Evolutionary conservation across 1,140 invertebrate species (phyloP).

Genomic region (Coelopa frigida): DNA sequence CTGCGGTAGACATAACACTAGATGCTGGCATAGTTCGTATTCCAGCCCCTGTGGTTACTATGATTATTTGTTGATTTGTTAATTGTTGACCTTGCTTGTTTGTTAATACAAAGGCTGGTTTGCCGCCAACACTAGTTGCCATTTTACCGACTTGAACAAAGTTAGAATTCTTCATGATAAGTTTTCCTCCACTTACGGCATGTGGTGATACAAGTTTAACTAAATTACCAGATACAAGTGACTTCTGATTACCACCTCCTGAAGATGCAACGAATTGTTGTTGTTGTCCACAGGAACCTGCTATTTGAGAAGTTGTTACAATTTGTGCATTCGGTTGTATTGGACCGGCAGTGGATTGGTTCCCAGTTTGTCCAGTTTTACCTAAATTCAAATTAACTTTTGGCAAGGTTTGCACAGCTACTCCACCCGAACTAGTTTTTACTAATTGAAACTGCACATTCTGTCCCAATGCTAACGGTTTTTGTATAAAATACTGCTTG

Average conservation of each 20-base stretch:
- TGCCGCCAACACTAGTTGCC: constrained; percentile 39
- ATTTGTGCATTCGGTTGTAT: too few species aligned
- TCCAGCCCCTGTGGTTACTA: constrained; percentile 62
- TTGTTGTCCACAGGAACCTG: constrained; percentile 3
- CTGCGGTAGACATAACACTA: constrained; percentile 50
- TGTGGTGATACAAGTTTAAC: constrained; percentile 38
- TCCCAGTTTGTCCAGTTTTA: too few species aligned
- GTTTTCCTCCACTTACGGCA: constrained; percentile 47
- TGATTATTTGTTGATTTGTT: constrained; percentile 57
- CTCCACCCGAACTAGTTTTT: constrained; percentile 36
- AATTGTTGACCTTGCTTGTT: constrained; percentile 47
- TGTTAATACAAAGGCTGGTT: constrained; percentile 42
- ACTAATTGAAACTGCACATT: constrained; percentile 42
- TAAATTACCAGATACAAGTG: constrained; percentile 35
- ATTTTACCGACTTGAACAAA: constrained; percentile 58
- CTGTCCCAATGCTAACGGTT: constrained; percentile 30
- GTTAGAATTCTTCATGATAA: constrained; percentile 61
- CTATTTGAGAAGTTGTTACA: constrained; percentile 50
- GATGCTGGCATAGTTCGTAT: constrained; percentile 48
- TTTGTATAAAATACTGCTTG: constrained; percentile 41
- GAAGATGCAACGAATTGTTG: constrained; percentile 1
- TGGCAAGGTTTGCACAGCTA: constrained; percentile 36
- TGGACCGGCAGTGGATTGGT: too few species aligned
- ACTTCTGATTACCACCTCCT: constrained; percentile 24
- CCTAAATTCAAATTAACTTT: constrained; percentile 38